Conservation (phyloP, 92 coral and sea anemone genomes). For the Porites lobata region DNA sequence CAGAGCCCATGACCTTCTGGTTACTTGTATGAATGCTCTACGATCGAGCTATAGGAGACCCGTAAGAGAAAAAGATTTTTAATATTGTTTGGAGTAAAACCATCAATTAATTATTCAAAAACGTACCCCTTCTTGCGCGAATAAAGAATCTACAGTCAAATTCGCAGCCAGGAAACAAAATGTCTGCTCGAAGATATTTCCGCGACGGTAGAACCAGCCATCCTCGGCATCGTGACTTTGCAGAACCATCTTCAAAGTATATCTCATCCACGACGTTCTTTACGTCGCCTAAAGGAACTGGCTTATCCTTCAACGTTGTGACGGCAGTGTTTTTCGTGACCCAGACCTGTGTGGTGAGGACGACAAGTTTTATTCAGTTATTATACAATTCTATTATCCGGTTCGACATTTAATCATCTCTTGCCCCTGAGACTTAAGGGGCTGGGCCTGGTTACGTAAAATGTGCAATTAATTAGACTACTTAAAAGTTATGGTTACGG, state of each 20-base stretch:
- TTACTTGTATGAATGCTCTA: too few species aligned
- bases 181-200: constrained; percentile 34
- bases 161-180: constrained; percentile 46
- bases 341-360: constrained; percentile 28
- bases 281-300: constrained; percentile 41
- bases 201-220: constrained; percentile 34
- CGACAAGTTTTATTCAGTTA: not conserved
- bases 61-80: too few species aligned
- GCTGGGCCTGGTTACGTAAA: too few species aligned
- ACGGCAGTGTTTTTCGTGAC: constrained; percentile 1
- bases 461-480: too few species aligned
- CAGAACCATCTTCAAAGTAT: constrained; percentile 30
- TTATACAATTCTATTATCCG: too few species aligned
- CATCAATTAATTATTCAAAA: too few species aligned
- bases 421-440: too few species aligned
- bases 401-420: too few species aligned
- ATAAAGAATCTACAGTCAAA: constrained; percentile 48
- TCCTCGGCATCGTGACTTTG: constrained; percentile 36
- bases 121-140: constrained; percentile 28
- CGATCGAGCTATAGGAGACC: too few species aligned
- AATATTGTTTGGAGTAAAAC: too few species aligned
- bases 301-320: constrained; percentile 14
- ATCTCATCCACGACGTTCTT: constrained; percentile 42
- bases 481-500: too few species aligned
- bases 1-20: too few species aligned